These are phyloP conservation scores for Diorhabda carinulata DNA, from an alignment of 1,140 invertebrate species.

Conservation along the genomic window DNA sequence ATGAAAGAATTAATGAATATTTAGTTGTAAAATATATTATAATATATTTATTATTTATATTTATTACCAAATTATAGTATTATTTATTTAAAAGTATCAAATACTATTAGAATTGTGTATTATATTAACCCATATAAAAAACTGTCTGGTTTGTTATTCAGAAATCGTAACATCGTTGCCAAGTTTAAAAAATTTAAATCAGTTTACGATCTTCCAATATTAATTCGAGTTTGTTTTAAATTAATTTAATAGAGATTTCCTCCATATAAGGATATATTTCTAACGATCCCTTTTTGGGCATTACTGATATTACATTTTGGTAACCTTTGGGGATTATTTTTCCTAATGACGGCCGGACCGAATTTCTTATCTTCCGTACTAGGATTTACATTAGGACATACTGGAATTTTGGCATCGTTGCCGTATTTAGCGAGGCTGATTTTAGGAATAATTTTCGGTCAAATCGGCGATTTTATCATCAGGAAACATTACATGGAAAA, in stretches of 20 bases:
- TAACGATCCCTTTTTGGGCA: slow-evolving; percentile 65
- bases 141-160: too few relatives aligned
- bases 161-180: too few relatives aligned
- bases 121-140: too few relatives aligned
- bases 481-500: slow-evolving; percentile 56
- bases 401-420: slow-evolving; percentile 66
- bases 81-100: too few relatives aligned
- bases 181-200: too few relatives aligned
- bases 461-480: slow-evolving; percentile 61
- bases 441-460: slow-evolving; percentile 63
- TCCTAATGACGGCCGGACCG: slow-evolving; percentile 82
- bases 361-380: slow-evolving; percentile 75
- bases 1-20: too few relatives aligned
- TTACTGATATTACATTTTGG: slow-evolving; percentile 65
- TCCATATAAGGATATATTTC: slow-evolving; percentile 56
- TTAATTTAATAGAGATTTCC: slow-evolving; percentile 47
- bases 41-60: too few relatives aligned
- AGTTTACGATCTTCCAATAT: too few relatives aligned
- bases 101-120: too few relatives aligned
- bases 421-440: slow-evolving; percentile 65
- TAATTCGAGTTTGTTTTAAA: too few relatives aligned
- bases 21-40: too few relatives aligned
- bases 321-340: slow-evolving; percentile 75
- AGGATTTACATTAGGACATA: slow-evolving; percentile 74
- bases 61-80: too few relatives aligned